Evolutionary conservation across 2,888 invertebrate genomes (phyloP).

Genomic region (Rhodophaea formosa): DNA sequence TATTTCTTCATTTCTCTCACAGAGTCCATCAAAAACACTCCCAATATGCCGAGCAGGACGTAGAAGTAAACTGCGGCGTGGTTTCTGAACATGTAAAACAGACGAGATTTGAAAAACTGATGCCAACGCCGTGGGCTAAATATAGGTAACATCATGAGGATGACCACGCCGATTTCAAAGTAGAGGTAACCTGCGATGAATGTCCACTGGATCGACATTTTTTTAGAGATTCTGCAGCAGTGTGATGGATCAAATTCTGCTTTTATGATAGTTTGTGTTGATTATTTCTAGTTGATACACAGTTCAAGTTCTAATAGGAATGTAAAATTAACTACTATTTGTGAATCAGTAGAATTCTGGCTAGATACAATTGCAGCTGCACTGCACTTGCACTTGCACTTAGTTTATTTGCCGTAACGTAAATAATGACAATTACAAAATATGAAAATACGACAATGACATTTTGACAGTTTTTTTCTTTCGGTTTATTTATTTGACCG

Average conservation of each 20-base stretch:
- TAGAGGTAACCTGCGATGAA: slow-evolving; percentile 88
- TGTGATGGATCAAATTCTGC: too few relatives aligned
- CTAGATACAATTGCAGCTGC: too few relatives aligned
- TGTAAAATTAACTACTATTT: too few relatives aligned
- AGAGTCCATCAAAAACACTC: slow-evolving; percentile 85
- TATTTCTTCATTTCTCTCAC: slow-evolving; percentile 87
- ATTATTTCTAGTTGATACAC: too few relatives aligned
- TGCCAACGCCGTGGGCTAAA: slow-evolving; percentile 89
- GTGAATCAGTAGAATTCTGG: too few relatives aligned
- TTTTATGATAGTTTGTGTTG: too few relatives aligned
- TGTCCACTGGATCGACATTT: slow-evolving; percentile 91
- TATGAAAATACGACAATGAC: too few relatives aligned
- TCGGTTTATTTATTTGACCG: too few relatives aligned
- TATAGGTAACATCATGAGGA: slow-evolving; percentile 84
- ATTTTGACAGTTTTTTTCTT: too few relatives aligned
- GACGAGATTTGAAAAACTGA: slow-evolving; percentile 86
- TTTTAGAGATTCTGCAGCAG: slow-evolving; percentile 26
- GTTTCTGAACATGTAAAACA: slow-evolving; percentile 82
- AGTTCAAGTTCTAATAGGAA: neutral
- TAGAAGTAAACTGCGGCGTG: slow-evolving; percentile 86
- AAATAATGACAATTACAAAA: too few relatives aligned
- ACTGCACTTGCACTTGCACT: too few relatives aligned
- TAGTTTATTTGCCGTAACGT: too few relatives aligned
- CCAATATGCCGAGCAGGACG: slow-evolving; percentile 79
- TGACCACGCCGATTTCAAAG: slow-evolving; percentile 83